Base-by-base conservation (phyloP, 2,888 invertebrate genomes). In the Lycaena phlaeas region DNA sequence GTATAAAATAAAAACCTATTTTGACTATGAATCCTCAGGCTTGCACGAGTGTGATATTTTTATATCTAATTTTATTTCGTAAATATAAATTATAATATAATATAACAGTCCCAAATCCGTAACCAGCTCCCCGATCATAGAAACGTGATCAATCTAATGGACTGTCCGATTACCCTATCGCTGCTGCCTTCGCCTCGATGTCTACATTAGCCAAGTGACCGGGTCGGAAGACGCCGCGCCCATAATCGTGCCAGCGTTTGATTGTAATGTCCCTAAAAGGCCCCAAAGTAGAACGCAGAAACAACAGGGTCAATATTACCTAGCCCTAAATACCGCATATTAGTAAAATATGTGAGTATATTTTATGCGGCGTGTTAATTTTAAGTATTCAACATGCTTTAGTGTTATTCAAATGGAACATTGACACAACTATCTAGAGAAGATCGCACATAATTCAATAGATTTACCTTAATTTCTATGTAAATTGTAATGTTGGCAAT, bases 221-320 rank as follows among this genome's bases (percentile, higher is more conserved):
- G 18, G 31, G 30, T 6, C 34, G 34, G 34, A 34, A 34, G 34
- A 15, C 30, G 34, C 11, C 34, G 11, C 34, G 18, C 30, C 30
- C 10, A 9, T 34, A 30, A 30, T 34, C 34, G 18, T 17, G 11
- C 34, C 22, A 7, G 12, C 17, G 17, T 11, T 17, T 34, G 34
- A 34, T 34, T 34, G 17, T 34, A 22, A 34, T 22, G 15, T 15
- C 18, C 27, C 12, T 15, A 27, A 40, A 40, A 40, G 40, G 40
- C 53, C 66, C 65, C 61, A 69, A 79, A 78, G 68, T 76, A 58
- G 77, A 67, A 64, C 76, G 59, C 64, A 58, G 62, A 62, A 66
- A 60, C 45, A 51, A 54, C 56, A 51, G 42, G 53, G 50, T 51
- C 53, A 48, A 30, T 44, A 46, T 45, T 46, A 47, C 45, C 41